Evolutionary conservation across 2,888 invertebrate genomes (phyloP), one percentile per base, ranked within the genome.

Genomic region (Parthenolecanium corni): DNA sequence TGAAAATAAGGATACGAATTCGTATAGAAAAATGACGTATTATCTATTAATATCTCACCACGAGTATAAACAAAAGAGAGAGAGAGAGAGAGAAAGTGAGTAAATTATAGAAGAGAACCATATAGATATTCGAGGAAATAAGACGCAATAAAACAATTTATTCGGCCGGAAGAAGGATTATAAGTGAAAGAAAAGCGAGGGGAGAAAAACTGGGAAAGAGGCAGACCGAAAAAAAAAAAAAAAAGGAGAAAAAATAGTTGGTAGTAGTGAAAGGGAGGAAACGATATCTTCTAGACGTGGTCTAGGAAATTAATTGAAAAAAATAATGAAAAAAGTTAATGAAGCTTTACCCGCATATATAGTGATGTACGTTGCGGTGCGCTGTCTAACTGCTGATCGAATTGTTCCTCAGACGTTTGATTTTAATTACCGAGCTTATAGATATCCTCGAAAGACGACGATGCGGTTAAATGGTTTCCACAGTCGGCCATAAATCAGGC

Each of bases 241-340:
- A 9, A 42, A 42, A 42, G 44, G 18, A n/a, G n/a, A n/a, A n/a
- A n/a, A n/a, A n/a, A n/a, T n/a, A n/a, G n/a, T n/a, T n/a, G n/a
- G n/a, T n/a, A n/a, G n/a, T n/a, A n/a, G n/a, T n/a, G n/a, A n/a
- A n/a, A n/a, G 44, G 18, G 44, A 42, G 18, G 4, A 44, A 44
- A n/a, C 18, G 4, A n/a, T 49, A 49, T 20, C 20, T 23, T 14
- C 49, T 49, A 18, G 49, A 49, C 49, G 49, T 23, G 18, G 49
- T 49, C 49, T 49, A 20, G 49, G 18, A 49, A 49, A 49, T 49
- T 49, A 49, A 49, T 49, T 49, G 49, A 49, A 49, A 49, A 49
- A 49, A 49, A 49, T 49, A 49, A 49, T 49, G 49, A 23, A 49
- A 49, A 49, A 49, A 49, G 49, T 49, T 49, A 49, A 49, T 49